phyloP scores from a whole-genome alignment of 2,113 vertebrate genomes.

The Chaetops frenatus region DNA sequence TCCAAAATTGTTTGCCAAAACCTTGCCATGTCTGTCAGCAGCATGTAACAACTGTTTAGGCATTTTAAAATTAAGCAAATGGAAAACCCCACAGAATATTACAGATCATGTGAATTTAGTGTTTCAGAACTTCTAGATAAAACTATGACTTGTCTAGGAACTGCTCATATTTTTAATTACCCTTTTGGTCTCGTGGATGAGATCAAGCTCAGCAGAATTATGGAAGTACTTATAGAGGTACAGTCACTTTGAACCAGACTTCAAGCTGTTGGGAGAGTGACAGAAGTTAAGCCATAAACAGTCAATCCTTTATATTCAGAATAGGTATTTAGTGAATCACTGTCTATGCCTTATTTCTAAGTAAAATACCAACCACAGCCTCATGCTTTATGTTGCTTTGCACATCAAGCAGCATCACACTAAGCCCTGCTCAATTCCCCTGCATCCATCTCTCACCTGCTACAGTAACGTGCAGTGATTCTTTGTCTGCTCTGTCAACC shows the following conservation, averaged over 20 bases:
- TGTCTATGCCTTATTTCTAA: not conserved
- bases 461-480: not conserved
- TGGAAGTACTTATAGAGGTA: not conserved
- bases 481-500: conserved; percentile 31
- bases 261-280: not conserved
- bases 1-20: not conserved
- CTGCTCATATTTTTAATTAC: not conserved
- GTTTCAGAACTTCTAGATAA: not conserved
- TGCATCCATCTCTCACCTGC: conserved; percentile 24
- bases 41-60: not conserved
- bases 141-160: not conserved
- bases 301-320: not conserved
- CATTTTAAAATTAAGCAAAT: not conserved
- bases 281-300: not conserved
- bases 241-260: not conserved
- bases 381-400: not conserved
- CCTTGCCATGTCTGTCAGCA: not conserved
- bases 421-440: not conserved
- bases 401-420: not conserved
- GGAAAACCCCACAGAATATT: not conserved
- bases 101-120: not conserved
- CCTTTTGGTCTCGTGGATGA: not conserved
- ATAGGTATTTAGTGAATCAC: not conserved
- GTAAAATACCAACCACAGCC: not conserved
- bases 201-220: not conserved